Percentiles rank a stretch among this genome's conserved stretches.
Evolutionary conservation across 2,888 invertebrate genomes (phyloP).

Genomic region (Lasioglossum figueresi): DNA sequence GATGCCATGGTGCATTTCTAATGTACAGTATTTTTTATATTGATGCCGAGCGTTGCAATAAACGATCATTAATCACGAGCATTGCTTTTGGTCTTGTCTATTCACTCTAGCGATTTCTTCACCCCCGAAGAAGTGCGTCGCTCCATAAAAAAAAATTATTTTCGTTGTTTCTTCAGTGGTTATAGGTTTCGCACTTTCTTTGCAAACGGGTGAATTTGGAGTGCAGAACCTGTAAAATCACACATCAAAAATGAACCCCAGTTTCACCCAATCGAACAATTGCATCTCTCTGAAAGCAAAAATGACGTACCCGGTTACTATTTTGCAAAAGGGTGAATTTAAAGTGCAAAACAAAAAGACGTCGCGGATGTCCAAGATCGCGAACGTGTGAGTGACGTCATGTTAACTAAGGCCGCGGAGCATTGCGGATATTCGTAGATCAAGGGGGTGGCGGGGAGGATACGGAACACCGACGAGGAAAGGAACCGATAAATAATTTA

Average conservation of each 20-base stretch:
- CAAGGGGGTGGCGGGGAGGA: conserved; percentile 21
- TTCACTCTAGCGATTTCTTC: not conserved
- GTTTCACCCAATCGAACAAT: too few relatives aligned
- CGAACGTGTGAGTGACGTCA: not conserved
- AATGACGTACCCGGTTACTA: too few relatives aligned
- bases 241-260: too few relatives aligned
- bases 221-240: too few relatives aligned
- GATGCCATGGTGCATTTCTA: conserved; percentile 61
- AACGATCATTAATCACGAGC: conserved; percentile 42
- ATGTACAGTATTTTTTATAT: conserved; percentile 81
- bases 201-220: too few relatives aligned
- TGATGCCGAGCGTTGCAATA: conserved; percentile 64
- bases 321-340: too few relatives aligned
- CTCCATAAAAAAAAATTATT: not conserved
- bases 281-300: too few relatives aligned
- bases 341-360: not conserved
- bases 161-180: not conserved
- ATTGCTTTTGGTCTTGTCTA: not conserved
- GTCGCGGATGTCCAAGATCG: not conserved
- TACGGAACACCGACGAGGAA: conserved; percentile 32
- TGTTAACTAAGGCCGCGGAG: conserved; percentile 6
- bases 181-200: not conserved
- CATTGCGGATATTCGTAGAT: conserved; percentile 58
- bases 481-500: conserved; percentile 74
- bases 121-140: not conserved